phyloP scores from a whole-genome alignment of 1,140 invertebrate genomes.

The Panagrolaimus sp. region DNA sequence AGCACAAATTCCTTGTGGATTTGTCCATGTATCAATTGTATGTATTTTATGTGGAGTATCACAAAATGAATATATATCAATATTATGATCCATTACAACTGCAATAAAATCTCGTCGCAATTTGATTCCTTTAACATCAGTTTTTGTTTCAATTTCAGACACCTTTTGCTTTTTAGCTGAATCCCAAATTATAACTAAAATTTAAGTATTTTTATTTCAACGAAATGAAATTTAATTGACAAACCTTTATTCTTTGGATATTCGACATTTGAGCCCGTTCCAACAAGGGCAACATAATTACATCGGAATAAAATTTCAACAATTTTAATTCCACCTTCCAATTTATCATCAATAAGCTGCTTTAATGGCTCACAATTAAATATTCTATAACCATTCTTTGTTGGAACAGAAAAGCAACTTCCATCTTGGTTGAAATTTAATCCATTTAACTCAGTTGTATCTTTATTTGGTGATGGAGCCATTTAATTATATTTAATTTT shows the following conservation, averaged over 20 bases:
- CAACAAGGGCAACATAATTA: constrained; percentile 91
- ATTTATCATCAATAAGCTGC: constrained; percentile 61
- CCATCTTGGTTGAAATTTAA: constrained; percentile 28
- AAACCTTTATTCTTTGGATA: constrained; percentile 84
- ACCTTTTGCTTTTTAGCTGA: constrained; percentile 86
- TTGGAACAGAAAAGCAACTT: constrained; percentile 93
- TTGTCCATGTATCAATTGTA: constrained; percentile 89
- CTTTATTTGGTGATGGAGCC: neutral
- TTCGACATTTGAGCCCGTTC: constrained; percentile 79
- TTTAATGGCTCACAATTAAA: constrained; percentile 94
- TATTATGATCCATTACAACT: constrained; percentile 84
- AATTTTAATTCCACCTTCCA: constrained; percentile 76
- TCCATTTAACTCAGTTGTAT: neutral
- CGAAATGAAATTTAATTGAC: too few relatives aligned
- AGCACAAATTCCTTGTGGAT: constrained; percentile 69
- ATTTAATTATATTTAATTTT: too few relatives aligned
- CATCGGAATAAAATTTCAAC: constrained; percentile 96
- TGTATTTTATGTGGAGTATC: constrained; percentile 86
- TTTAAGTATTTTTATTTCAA: constrained; percentile 10
- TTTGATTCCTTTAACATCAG: constrained; percentile 61
- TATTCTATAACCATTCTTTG: constrained; percentile 90
- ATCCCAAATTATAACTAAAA: constrained; percentile 88
- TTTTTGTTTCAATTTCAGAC: constrained; percentile 85
- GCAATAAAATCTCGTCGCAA: constrained; percentile 88
- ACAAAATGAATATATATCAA: constrained; percentile 96